Base-by-base conservation (phyloP, 2,113 vertebrate species). In the Gymnorhina tibicen region DNA sequence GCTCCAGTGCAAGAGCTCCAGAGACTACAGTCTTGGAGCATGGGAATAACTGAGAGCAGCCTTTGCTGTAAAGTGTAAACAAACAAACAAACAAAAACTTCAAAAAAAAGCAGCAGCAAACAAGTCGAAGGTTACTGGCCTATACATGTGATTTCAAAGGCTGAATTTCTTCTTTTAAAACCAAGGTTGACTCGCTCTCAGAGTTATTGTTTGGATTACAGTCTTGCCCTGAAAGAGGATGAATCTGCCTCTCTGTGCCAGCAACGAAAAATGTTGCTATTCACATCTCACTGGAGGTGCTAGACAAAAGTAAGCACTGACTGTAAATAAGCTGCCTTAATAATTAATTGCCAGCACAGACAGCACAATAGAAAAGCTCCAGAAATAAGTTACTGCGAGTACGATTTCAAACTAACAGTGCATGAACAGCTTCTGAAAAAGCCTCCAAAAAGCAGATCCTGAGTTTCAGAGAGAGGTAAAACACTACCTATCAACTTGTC, bases 271-370 rank as follows among this genome's bases (percentile, higher is more conserved):
- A 74, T 81, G 87, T 74, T 86, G 44, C 68, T 86, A 63, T 86
- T 94, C 92, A 92, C 86, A 72, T 89, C 86, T 94, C 80, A 78
- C 49, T 82, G 95, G 66, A 93, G 60, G 79, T 81, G 72, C 70
- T 84, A 84, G 90, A 90, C 77, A 67, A 91, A 94, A 96, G 72
- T 37, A 94, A 94, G 68, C 7, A 4, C 37, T 2, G 28, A 58
- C 88, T 86, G 68, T 95, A 96, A 92, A 97, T 90, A 96, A 95
- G 16, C 75, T 94, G 88, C 93, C 90, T 92, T 70, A 52, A 78
- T 96, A 95, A 96, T 92, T 95, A 93, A 96, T 93, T 89, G 83
- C 76, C 52, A 68, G n/a, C 56, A 81, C 46, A 91, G 52, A 67
- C 26, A 88, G 60, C 50, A 68, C 92, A 93, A 91, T 23, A 67